phyloP scores from a whole-genome alignment of 2,113 vertebrate species.

The Chlamydotis undulata region DNA sequence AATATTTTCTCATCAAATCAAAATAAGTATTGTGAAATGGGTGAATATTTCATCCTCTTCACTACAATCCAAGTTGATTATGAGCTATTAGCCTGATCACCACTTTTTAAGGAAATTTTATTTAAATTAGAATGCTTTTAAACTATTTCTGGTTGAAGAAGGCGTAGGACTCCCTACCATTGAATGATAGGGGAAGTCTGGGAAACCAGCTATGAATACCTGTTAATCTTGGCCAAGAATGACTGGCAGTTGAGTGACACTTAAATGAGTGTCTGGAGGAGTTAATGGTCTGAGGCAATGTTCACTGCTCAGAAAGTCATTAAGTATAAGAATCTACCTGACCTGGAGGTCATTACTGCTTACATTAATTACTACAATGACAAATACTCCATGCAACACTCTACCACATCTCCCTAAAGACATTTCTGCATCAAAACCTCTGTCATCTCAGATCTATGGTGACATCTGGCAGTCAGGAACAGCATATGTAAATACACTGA shows the following conservation, averaged over 20 bases:
- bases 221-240: background rate
- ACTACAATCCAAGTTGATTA: background rate
- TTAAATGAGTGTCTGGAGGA: background rate
- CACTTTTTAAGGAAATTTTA: background rate
- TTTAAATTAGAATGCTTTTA: background rate
- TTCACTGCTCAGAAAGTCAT: background rate
- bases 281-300: background rate
- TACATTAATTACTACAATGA: slow-evolving; percentile 10
- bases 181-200: background rate
- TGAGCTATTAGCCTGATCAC: background rate
- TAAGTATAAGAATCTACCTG: slow-evolving; percentile 14
- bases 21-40: background rate
- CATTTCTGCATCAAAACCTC: background rate
- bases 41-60: background rate
- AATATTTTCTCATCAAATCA: background rate
- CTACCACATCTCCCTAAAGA: background rate
- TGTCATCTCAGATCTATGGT: background rate
- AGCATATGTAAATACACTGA: background rate
- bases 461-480: background rate
- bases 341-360: slow-evolving; percentile 34
- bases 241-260: background rate
- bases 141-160: background rate
- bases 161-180: fast-evolving
- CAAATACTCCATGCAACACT: fast-evolving
- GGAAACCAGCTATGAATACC: background rate